Base-by-base conservation (phyloP, 2,888 invertebrate genomes). In the Scaptomyza reducta region DNA sequence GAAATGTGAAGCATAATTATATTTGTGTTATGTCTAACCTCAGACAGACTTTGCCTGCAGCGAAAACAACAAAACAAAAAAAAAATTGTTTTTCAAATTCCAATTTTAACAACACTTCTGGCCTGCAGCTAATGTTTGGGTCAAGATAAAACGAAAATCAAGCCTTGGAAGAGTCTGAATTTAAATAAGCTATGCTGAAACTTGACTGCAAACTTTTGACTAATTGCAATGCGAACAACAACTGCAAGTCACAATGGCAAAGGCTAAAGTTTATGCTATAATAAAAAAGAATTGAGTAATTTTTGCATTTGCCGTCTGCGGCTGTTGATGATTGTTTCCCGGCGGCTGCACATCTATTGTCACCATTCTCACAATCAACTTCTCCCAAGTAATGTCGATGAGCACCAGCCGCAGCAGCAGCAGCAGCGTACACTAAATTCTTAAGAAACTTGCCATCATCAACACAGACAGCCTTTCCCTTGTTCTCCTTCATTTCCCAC, bases 271-370 rank as follows among this genome's bases (percentile, higher is more conserved):
- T 59, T 38, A 45, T 13, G 49, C 49, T 10, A 54, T 33, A 40
- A 40, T 9, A 38, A 40, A 79, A 68, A 70, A 22, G 33, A 49
- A 35, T 49, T 47, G 63, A 71, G 77, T 77, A 64, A 77, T 70
- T 87, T 72, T 59, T 82, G 60, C 83, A 85, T 80, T 70, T 67
- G 70, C 58, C 79, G 63, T 44, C 64, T 82, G 77, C 42, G 62
- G 60, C 74, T 66, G 70, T 69, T 82, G 88, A 87, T 85, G 88
- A 87, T 87, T 87, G 85, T 82, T 87, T 85, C 62, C 86, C 71
- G 79, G 69, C 59, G 71, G 55, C 74, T 60, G 50, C 38, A 38
- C 61, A 74, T 65, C 62, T 63, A 85, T 81, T 87, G 88, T 87
- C 50, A 50, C 35, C 49, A 49, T 18, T 71, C 27, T 29, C 10